Evolutionary conservation across 1,140 invertebrate species (phyloP).

Genomic region (Paraescarpia echinospica): DNA sequence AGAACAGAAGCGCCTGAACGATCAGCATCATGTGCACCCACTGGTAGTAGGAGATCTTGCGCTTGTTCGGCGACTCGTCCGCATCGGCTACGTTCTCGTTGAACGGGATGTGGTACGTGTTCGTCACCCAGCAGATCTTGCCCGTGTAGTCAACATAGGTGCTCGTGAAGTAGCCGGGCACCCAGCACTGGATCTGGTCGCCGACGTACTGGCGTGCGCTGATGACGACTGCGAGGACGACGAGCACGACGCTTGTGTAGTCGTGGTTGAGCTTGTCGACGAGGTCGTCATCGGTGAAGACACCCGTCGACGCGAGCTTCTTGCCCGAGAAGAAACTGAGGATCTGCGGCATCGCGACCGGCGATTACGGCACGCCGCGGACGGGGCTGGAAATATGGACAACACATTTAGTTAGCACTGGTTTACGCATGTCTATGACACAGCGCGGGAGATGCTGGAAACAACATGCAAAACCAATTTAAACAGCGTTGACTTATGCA

Average conservation of each 20-base stretch:
- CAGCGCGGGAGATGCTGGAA: no score
- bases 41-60: conserved; percentile 31
- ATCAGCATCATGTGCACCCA: conserved; percentile 60
- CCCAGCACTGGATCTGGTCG: conserved; percentile 59
- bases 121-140: conserved; percentile 20
- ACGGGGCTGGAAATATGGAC: neutral
- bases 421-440: no score
- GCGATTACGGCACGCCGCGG: neutral
- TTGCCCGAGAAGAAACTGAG: conserved; percentile 36
- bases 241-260: conserved; percentile 82
- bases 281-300: conserved; percentile 55
- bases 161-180: conserved; percentile 57
- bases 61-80: conserved; percentile 2
- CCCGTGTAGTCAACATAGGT: conserved; percentile 30
- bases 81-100: conserved; percentile 15
- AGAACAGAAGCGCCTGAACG: conserved; percentile 63
- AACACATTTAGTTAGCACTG: neutral
- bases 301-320: conserved; percentile 58
- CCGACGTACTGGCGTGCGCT: conserved; percentile 70
- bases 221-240: conserved; percentile 84
- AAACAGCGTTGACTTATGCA: no score
- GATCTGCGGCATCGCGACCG: neutral
- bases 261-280: conserved; percentile 77
- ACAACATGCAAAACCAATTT: no score
- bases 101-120: conserved; percentile 27